phyloP scores from a whole-genome alignment of 1,140 invertebrate genomes.

The Zaprionus tsacasi region DNA sequence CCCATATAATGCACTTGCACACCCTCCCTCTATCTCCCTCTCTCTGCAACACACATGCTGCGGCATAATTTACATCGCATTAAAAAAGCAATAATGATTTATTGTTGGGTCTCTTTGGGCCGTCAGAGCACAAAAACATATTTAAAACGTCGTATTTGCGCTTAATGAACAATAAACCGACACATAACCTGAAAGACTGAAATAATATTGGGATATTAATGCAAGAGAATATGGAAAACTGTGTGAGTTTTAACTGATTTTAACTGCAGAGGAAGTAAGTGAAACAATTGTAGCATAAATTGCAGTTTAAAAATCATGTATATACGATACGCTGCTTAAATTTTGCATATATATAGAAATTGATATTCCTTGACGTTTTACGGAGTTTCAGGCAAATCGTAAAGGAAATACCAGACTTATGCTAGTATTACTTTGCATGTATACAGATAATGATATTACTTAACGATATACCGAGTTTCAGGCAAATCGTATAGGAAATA shows the following conservation, averaged over 20 bases:
- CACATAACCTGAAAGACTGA: slow-evolving; percentile 24
- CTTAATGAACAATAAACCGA: slow-evolving; percentile 67
- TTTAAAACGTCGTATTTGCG: slow-evolving; percentile 70
- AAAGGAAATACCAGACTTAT: no score
- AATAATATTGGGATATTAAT: slow-evolving; percentile 12
- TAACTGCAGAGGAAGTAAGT: neutral
- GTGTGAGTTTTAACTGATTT: slow-evolving; percentile 14
- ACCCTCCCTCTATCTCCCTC: neutral
- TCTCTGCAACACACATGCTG: slow-evolving; percentile 23
- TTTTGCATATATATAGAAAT: neutral
- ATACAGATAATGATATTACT: neutral
- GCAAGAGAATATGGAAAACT: neutral
- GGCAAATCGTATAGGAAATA: rapidly evolving
- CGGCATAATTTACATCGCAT: slow-evolving; percentile 76
- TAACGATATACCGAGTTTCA: neutral
- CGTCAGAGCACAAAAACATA: slow-evolving; percentile 63
- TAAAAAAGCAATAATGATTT: slow-evolving; percentile 76
- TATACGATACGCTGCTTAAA: neutral
- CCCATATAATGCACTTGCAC: slow-evolving; percentile 25
- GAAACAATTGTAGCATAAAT: no score
- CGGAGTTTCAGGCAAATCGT: no score
- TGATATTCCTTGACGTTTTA: no score
- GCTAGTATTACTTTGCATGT: no score
- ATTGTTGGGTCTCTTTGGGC: slow-evolving; percentile 54
- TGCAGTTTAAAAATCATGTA: neutral